phyloP scores from a whole-genome alignment of 2,888 invertebrate genomes.

The Drosophila aldrichi region DNA sequence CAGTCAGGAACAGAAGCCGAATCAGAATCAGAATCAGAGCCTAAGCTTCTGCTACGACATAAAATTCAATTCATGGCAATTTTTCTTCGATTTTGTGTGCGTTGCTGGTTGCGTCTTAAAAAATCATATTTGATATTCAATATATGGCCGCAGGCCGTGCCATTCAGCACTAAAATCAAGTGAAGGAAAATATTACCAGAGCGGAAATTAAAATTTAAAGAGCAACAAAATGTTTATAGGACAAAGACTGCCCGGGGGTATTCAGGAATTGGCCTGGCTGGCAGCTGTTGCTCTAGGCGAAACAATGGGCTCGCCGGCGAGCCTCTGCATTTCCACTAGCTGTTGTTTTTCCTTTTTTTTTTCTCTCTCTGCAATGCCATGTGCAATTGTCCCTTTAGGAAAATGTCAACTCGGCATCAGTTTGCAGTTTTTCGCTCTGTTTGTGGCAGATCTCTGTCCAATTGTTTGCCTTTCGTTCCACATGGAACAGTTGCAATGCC shows the following conservation, averaged over 20 bases:
- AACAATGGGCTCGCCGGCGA: constrained; percentile 51
- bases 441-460: constrained; percentile 26
- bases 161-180: constrained; percentile 58
- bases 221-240: constrained; percentile 35
- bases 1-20: constrained; percentile 8
- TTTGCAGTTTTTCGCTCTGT: constrained; percentile 50
- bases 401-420: constrained; percentile 46
- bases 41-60: constrained; percentile 59
- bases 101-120: constrained; percentile 41
- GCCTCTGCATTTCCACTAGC: constrained; percentile 59
- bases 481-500: constrained; percentile 45
- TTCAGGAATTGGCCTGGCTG: constrained; percentile 14
- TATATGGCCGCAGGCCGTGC: constrained; percentile 41
- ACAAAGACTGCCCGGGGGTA: constrained; percentile 44
- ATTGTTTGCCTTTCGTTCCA: constrained; percentile 49
- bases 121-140: constrained; percentile 72
- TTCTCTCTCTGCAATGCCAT: constrained; percentile 20
- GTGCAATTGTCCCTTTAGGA: constrained; percentile 58
- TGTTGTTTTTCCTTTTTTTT: background rate
- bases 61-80: constrained; percentile 71
- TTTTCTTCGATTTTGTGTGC: constrained; percentile 36
- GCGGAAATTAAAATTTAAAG: constrained; percentile 63
- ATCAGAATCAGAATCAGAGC: constrained; percentile 9
- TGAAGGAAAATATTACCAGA: constrained; percentile 20
- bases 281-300: constrained; percentile 55